Conservation (phyloP, 2,888 invertebrate genomes). For the Leucoptera coffeella region DNA sequence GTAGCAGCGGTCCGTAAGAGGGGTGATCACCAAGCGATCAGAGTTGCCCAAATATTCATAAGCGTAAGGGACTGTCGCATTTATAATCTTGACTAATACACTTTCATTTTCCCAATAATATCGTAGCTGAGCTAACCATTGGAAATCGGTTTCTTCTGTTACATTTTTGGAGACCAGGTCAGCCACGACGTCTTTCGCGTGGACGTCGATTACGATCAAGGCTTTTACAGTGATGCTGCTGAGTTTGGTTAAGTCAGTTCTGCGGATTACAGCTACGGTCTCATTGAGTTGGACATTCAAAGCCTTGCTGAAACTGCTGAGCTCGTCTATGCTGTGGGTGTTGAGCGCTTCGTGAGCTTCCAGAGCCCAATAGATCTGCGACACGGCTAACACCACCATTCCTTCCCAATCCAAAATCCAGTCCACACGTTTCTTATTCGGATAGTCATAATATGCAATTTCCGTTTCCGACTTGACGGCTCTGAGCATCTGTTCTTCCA, state of each 20-base stretch:
- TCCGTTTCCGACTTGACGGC: constrained; percentile 65
- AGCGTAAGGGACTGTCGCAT: constrained; percentile 71
- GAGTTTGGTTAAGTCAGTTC: constrained; percentile 64
- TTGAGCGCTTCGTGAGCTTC: constrained; percentile 67
- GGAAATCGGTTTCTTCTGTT: constrained; percentile 68
- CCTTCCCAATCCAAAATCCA: constrained; percentile 79
- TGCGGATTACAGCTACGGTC: constrained; percentile 66
- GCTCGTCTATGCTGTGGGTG: constrained; percentile 46
- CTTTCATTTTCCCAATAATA: constrained; percentile 74
- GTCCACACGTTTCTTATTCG: constrained; percentile 45
- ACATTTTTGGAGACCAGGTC: constrained; percentile 60
- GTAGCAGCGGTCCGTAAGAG: constrained; percentile 73
- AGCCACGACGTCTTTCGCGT: constrained; percentile 74
- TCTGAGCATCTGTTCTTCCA: constrained; percentile 74
- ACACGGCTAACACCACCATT: constrained; percentile 72
- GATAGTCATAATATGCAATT: constrained; percentile 61
- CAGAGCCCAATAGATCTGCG: constrained; percentile 79
- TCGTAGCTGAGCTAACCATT: constrained; percentile 77
- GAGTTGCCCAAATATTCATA: constrained; percentile 84
- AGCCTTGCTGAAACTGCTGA: constrained; percentile 48
- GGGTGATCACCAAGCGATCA: constrained; percentile 68
- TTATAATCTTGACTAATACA: constrained; percentile 66
- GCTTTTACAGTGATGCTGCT: constrained; percentile 74
- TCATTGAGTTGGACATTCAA: constrained; percentile 62
- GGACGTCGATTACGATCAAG: constrained; percentile 79